These are phyloP conservation scores for Apostichopus californicus DNA, from an alignment of 35 echinoderm and acorn worm genomes.

Conservation along the genomic window DNA sequence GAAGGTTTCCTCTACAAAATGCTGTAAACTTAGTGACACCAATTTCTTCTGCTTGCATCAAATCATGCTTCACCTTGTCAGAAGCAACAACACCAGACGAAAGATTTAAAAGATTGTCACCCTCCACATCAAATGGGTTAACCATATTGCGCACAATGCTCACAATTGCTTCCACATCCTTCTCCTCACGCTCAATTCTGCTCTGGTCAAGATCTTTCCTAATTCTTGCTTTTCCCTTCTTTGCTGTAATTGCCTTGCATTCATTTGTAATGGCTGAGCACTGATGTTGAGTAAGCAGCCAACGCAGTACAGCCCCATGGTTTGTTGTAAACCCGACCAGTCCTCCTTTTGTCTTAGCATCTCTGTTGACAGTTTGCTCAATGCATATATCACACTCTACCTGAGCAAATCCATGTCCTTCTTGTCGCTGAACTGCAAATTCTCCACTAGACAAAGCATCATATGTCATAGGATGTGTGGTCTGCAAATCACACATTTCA, in stretches of 20 bases:
- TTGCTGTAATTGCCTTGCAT: neutral
- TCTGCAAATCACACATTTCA: constrained; percentile 62
- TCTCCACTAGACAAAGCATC: constrained; percentile 24
- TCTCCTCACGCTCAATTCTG: neutral
- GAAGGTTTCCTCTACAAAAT: neutral
- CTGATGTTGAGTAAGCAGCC: neutral
- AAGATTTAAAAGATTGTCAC: neutral
- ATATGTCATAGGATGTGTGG: constrained; percentile 58
- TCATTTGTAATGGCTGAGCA: neutral
- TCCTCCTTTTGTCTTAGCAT: no score
- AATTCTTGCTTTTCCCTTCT: neutral
- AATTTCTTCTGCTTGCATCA: neutral
- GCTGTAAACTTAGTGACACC: neutral
- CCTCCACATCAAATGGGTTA: neutral
- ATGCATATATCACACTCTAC: constrained; percentile 66
- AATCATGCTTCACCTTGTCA: neutral
- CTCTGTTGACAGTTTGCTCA: constrained; percentile 74
- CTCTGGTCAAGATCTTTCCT: neutral
- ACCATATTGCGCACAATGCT: neutral
- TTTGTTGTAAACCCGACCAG: neutral
- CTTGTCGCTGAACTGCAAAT: constrained; percentile 66
- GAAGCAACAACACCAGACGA: neutral
- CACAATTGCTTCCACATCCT: neutral
- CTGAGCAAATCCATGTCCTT: constrained; percentile 40
- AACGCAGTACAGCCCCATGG: neutral